These are phyloP conservation scores for Orius insidiosus DNA, from an alignment of 1,140 invertebrate species.

Conservation along the genomic window DNA sequence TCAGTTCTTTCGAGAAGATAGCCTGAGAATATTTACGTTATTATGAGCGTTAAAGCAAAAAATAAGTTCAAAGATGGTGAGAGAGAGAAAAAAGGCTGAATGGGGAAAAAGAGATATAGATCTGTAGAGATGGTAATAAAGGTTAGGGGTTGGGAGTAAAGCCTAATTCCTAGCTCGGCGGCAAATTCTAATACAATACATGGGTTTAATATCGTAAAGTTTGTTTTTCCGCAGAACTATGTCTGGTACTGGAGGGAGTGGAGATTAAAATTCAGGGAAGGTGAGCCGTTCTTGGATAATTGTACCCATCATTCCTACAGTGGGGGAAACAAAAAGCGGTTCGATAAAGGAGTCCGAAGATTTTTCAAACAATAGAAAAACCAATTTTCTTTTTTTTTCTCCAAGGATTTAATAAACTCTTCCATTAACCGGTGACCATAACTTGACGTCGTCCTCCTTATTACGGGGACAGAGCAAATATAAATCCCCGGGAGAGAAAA, in stretches of 20 bases:
- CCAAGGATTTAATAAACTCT: no score
- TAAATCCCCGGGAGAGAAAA: no score
- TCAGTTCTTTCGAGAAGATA: not conserved
- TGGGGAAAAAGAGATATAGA: not conserved
- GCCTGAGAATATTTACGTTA: not conserved
- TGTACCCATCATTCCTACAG: constrained; percentile 13
- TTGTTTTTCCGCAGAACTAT: constrained; percentile 12
- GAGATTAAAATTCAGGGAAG: constrained; percentile 15
- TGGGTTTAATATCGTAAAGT: constrained; percentile 16
- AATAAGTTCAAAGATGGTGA: not conserved
- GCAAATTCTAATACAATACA: constrained; percentile 16
- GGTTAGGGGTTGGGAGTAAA: constrained; percentile 1
- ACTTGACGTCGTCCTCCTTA: no score
- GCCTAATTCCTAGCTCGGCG: constrained; percentile 8
- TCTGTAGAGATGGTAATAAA: constrained; percentile 8
- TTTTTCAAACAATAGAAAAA: no score
- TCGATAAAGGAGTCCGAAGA: no score
- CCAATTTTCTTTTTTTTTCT: no score
- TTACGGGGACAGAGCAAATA: no score
- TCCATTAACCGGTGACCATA: no score
- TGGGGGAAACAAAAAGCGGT: no score
- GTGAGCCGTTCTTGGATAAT: constrained; percentile 12
- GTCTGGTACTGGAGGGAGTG: not conserved
- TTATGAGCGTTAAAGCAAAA: not conserved
- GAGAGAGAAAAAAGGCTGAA: no score